Conservation (phyloP, 2,113 vertebrate genomes). For the Sminthopsis crassicaudata region DNA sequence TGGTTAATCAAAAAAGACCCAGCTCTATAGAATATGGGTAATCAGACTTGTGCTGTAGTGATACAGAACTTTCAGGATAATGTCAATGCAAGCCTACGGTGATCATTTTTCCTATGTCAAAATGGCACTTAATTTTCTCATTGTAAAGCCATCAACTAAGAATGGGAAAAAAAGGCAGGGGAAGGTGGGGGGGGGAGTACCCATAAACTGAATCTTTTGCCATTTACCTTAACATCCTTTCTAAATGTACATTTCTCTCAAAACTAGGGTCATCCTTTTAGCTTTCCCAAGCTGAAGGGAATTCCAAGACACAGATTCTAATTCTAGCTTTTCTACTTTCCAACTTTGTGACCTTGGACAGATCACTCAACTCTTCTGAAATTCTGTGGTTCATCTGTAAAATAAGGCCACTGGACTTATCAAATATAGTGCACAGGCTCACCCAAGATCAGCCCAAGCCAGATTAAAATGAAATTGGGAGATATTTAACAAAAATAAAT, state of each 20-base stretch:
- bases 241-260: background rate
- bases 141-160: constrained; percentile 39
- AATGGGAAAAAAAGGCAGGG: background rate
- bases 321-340: background rate
- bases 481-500: background rate
- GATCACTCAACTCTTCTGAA: background rate
- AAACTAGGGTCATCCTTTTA: background rate
- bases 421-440: background rate
- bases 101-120: constrained; percentile 59
- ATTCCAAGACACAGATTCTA: background rate
- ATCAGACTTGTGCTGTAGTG: constrained; percentile 22
- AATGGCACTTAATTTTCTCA: constrained; percentile 60
- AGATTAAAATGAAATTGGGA: background rate
- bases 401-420: background rate
- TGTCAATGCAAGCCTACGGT: constrained; percentile 26
- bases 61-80: constrained; percentile 53
- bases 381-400: background rate
- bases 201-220: background rate
- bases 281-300: background rate
- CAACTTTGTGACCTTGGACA: background rate
- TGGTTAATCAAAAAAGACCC: background rate
- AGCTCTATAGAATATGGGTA: background rate
- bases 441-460: background rate
- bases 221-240: background rate
- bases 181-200: background rate